Evolutionary conservation across 1,140 invertebrate species (phyloP).

Genomic region (Psix sp.): DNA sequence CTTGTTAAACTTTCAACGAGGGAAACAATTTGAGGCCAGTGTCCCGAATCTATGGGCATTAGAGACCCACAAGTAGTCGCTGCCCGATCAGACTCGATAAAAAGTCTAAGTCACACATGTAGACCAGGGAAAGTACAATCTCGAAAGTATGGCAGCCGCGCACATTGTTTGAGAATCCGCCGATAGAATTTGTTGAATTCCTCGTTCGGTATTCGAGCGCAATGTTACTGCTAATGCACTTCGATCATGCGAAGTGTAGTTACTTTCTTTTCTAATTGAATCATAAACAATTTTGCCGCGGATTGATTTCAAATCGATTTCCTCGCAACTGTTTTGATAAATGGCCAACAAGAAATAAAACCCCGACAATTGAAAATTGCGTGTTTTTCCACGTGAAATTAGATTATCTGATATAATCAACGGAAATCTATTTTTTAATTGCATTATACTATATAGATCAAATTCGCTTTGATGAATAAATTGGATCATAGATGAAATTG

Average conservation of each 20-base stretch:
- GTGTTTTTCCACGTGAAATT: too few relatives aligned
- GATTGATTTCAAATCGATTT: constrained; percentile 21
- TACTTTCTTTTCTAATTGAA: constrained; percentile 42
- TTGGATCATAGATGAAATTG: too few relatives aligned
- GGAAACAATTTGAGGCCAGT: constrained; percentile 35
- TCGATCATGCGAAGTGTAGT: constrained; percentile 30
- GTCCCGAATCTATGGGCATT: constrained; percentile 37
- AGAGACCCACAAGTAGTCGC: constrained; percentile 13
- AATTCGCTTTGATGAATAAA: too few relatives aligned
- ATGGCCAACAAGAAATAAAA: too few relatives aligned
- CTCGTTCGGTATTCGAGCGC: constrained; percentile 35
- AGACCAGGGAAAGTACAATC: constrained; percentile 46
- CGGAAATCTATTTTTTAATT: too few relatives aligned
- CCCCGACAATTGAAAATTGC: too few relatives aligned
- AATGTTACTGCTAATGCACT: constrained; percentile 27
- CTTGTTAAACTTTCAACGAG: constrained; percentile 13
- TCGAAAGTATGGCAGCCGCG: constrained; percentile 36
- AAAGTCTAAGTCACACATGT: constrained; percentile 41
- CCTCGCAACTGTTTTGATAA: constrained; percentile 8
- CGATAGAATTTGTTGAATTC: constrained; percentile 49
- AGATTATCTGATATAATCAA: too few relatives aligned
- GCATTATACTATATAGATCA: too few relatives aligned
- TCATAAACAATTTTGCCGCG: constrained; percentile 16
- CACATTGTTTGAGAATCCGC: constrained; percentile 21
- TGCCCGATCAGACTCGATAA: constrained; percentile 33